Conservation (phyloP, 2,797 vertebrate species). For the Merluccius polli region DNA sequence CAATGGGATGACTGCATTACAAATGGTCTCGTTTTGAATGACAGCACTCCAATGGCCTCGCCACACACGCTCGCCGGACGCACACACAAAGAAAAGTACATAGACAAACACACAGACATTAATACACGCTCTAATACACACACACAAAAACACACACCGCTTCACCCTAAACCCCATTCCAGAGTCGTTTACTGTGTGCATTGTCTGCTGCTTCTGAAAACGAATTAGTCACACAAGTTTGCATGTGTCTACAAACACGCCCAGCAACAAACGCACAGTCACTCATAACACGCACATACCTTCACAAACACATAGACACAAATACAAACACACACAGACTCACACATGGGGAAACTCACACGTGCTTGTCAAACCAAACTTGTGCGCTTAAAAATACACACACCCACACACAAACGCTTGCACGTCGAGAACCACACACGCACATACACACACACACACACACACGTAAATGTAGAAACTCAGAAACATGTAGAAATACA, state of each 20-base stretch:
- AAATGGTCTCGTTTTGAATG: constrained; percentile 36
- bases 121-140: neutral
- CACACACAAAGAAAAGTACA: constrained; percentile 8
- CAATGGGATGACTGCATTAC: constrained; percentile 24
- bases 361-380: neutral
- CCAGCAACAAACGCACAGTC: constrained; percentile 60
- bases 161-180: constrained; percentile 43
- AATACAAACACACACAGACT: constrained; percentile 13
- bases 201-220: constrained; percentile 55
- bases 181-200: constrained; percentile 21
- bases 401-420: neutral
- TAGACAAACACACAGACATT: constrained; percentile 12
- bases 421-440: neutral
- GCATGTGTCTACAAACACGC: constrained; percentile 66
- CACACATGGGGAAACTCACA: constrained; percentile 11
- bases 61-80: constrained; percentile 18
- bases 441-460: constrained; percentile 7
- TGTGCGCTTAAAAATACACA: neutral
- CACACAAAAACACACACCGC: constrained; percentile 23
- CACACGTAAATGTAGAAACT: neutral
- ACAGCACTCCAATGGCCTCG: constrained; percentile 45
- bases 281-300: constrained; percentile 25
- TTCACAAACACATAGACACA: constrained; percentile 7
- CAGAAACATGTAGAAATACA: neutral
- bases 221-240: constrained; percentile 72